phyloP scores from a whole-genome alignment of 2,113 vertebrate genomes.

The Anarhynchus alexandrinus region DNA sequence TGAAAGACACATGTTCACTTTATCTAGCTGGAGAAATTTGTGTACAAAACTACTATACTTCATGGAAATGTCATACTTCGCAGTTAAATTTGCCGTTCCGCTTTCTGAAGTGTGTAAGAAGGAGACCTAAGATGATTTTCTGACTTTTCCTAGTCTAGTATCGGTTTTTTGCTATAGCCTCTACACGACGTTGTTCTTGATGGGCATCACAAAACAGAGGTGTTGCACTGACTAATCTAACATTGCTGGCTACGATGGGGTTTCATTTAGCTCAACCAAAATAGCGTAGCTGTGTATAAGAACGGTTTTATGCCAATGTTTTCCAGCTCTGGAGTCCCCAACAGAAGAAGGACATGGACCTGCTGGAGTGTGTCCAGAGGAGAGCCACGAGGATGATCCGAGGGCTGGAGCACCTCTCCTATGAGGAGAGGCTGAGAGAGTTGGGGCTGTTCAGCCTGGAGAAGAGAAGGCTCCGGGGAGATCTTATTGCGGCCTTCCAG shows the following conservation, averaged over 20 bases:
- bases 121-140: not conserved
- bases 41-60: not conserved
- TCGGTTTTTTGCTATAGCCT: not conserved
- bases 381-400: too few species aligned
- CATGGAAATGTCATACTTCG: not conserved
- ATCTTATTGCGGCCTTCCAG: too few species aligned
- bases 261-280: not conserved
- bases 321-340: too few species aligned
- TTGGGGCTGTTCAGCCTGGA: too few species aligned
- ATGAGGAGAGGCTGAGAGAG: too few species aligned
- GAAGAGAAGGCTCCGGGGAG: too few species aligned
- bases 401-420: too few species aligned
- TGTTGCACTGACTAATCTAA: not conserved
- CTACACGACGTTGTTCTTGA: not conserved
- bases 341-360: too few species aligned
- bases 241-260: not conserved
- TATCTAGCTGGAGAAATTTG: not conserved
- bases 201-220: not conserved
- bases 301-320: not conserved
- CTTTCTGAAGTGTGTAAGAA: not conserved
- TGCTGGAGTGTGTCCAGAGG: too few species aligned
- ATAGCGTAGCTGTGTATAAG: not conserved
- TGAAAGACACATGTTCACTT: accelerated
- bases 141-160: not conserved
- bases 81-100: not conserved